Percentiles rank a stretch among this genome's conserved stretches.
These are phyloP conservation scores for Amphipyra tragopoginis DNA, from an alignment of 2,888 invertebrate species.

Conservation along the genomic window DNA sequence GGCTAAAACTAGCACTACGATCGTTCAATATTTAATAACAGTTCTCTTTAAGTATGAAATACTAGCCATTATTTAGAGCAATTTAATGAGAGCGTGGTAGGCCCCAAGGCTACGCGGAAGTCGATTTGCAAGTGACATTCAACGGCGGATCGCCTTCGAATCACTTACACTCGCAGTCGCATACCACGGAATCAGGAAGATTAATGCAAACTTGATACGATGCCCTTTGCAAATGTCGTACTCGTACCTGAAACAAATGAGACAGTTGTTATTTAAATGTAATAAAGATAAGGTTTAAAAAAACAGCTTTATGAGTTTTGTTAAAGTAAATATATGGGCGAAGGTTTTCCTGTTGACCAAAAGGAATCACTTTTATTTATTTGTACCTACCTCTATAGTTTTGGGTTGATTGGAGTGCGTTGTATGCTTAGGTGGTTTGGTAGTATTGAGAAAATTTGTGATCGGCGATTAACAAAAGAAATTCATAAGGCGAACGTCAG, in stretches of 20 bases:
- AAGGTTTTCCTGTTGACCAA: neutral
- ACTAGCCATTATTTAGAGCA: neutral
- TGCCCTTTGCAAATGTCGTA: constrained; percentile 52
- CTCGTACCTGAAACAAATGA: constrained; percentile 56
- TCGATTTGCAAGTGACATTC: constrained; percentile 71
- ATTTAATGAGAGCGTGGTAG: constrained; percentile 24
- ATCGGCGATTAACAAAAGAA: too few relatives aligned
- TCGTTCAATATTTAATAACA: too few relatives aligned
- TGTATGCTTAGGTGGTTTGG: too few relatives aligned
- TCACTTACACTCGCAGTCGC: constrained; percentile 57
- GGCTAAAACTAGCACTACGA: too few relatives aligned
- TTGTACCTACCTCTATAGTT: too few relatives aligned
- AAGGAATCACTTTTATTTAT: too few relatives aligned
- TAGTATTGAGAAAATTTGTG: too few relatives aligned
- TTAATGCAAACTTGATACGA: constrained; percentile 36
- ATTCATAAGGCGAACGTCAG: too few relatives aligned
- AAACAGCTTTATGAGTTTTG: neutral
- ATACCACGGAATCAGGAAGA: constrained; percentile 50
- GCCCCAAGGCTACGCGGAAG: constrained; percentile 76
- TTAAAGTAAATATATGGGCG: neutral
- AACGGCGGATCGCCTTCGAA: constrained; percentile 71
- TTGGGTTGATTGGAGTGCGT: too few relatives aligned
- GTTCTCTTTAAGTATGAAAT: too few relatives aligned
- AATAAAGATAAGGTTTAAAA: neutral
- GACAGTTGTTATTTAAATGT: constrained; percentile 25